A percentile compares a stretch with the other conserved stretches of the same genome.
phyloP scores from a whole-genome alignment of 2,113 vertebrate species.

The Cryptoleucopteryx plumbea region DNA sequence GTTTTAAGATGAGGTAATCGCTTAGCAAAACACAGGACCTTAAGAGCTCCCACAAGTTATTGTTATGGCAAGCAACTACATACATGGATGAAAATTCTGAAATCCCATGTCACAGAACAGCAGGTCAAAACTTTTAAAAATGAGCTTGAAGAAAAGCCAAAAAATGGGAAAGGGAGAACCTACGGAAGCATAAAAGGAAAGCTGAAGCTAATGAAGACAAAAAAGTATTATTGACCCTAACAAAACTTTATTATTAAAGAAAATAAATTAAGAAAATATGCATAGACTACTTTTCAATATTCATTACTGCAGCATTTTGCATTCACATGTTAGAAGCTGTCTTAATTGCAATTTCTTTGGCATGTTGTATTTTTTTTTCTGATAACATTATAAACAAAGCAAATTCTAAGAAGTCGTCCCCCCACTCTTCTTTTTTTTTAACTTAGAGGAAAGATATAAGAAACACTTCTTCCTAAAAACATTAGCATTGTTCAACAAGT shows the following conservation, averaged over 20 bases:
- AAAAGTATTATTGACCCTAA: background rate
- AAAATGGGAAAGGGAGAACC: background rate
- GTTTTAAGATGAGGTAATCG: background rate
- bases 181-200: background rate
- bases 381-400: background rate
- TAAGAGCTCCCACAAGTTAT: background rate
- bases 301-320: background rate
- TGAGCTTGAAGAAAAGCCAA: background rate
- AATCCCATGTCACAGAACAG: background rate
- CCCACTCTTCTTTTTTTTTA: fast-evolving
- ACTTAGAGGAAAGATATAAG: background rate
- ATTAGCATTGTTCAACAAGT: background rate
- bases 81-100: background rate
- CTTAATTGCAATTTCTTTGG: background rate
- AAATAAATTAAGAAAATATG: background rate
- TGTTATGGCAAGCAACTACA: background rate
- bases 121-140: background rate
- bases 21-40: background rate
- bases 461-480: background rate
- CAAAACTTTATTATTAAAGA: background rate
- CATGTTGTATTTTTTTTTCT: background rate
- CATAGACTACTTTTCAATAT: background rate
- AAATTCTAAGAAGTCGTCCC: background rate
- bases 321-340: background rate
- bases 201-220: background rate